These are phyloP conservation scores for Ditula angustiorana DNA, from an alignment of 2,888 invertebrate genomes.

Conservation along the genomic window DNA sequence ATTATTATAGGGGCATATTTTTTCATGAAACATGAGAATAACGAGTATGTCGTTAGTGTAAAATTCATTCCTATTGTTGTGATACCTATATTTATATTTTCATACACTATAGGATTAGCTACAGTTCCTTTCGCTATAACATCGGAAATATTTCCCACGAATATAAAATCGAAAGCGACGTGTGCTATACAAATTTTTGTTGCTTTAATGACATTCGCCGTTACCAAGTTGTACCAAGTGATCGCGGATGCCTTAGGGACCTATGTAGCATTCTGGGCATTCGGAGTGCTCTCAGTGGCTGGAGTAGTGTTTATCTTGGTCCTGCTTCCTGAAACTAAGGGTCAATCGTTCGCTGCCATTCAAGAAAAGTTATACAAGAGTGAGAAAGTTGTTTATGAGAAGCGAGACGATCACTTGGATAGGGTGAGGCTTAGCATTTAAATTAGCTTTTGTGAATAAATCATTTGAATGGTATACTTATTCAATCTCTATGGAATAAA, in stretches of 20 bases:
- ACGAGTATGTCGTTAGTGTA: conserved; percentile 74
- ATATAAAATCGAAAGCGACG: conserved; percentile 87
- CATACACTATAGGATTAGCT: conserved; percentile 87
- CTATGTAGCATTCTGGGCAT: conserved; percentile 84
- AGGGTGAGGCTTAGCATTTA: conserved; percentile 68
- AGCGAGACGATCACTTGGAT: conserved; percentile 64
- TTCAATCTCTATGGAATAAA: too few species aligned
- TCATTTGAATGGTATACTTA: too few species aligned
- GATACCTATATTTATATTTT: conserved; percentile 86
- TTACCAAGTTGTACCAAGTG: conserved; percentile 85
- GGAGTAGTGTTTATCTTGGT: conserved; percentile 83
- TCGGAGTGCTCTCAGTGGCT: conserved; percentile 75
- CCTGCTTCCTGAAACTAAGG: conserved; percentile 86
- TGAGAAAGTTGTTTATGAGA: conserved; percentile 70
- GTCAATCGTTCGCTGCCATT: conserved; percentile 86
- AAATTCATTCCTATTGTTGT: conserved; percentile 86
- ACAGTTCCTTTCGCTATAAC: conserved; percentile 87
- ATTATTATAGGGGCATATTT: conserved; percentile 84
- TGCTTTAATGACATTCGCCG: conserved; percentile 85
- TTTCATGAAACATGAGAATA: conserved; percentile 77
- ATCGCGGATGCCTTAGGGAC: conserved; percentile 80
- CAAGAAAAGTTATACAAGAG: conserved; percentile 76
- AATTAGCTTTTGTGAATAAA: conserved; percentile 15
- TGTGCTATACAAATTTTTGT: conserved; percentile 87
- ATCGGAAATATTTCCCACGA: conserved; percentile 87